phyloP scores from a whole-genome alignment of 2,888 invertebrate species.

The Drosophila helvetica region DNA sequence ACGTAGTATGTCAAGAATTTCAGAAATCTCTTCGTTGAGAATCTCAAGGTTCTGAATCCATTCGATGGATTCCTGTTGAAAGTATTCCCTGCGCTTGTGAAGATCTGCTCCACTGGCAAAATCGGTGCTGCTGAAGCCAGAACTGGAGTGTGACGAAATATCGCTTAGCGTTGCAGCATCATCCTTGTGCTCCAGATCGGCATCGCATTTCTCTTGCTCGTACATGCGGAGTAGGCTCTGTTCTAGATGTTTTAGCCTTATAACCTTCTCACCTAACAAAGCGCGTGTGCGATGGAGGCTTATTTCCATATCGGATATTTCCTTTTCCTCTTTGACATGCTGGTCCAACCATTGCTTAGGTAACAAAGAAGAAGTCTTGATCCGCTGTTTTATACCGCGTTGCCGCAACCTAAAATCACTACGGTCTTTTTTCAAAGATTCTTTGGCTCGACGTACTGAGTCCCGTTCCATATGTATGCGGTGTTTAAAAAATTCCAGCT shows the following conservation, averaged over 20 bases:
- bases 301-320: constrained; percentile 92
- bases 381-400: constrained; percentile 85
- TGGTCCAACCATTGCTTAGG: constrained; percentile 81
- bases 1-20: constrained; percentile 88
- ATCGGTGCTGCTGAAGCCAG: constrained; percentile 88
- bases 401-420: constrained; percentile 88
- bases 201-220: constrained; percentile 82
- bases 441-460: constrained; percentile 92
- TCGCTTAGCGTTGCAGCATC: constrained; percentile 87
- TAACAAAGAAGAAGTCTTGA: constrained; percentile 66
- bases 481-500: constrained; percentile 92
- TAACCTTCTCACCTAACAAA: constrained; percentile 92
- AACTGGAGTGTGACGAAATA: constrained; percentile 86
- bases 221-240: constrained; percentile 88
- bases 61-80: constrained; percentile 87
- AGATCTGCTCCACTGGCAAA: constrained; percentile 86
- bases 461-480: constrained; percentile 92
- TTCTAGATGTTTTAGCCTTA: constrained; percentile 91
- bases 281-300: constrained; percentile 92
- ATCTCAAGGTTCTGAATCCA: constrained; percentile 89
- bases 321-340: constrained; percentile 89
- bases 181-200: constrained; percentile 84
- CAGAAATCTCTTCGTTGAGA: constrained; percentile 88
- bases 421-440: constrained; percentile 88
- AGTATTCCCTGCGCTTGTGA: constrained; percentile 82